Evolutionary conservation across 2,888 invertebrate genomes (phyloP).

Genomic region (Lasioglossum morio): DNA sequence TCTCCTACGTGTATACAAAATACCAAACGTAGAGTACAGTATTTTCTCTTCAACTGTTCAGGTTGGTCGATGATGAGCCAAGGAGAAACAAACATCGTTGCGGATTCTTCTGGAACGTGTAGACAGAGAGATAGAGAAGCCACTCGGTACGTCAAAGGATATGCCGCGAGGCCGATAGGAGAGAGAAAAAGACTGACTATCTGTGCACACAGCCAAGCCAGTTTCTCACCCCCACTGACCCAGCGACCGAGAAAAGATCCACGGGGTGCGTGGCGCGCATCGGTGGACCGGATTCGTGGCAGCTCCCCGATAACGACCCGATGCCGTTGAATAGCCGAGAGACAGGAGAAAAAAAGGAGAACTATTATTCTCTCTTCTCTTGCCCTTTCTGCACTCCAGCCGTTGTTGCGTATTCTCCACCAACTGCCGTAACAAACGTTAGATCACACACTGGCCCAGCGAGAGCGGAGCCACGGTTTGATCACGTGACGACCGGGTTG

Average conservation of each 20-base stretch:
- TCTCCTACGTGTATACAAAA: slow-evolving; percentile 3
- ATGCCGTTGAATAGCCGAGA: not conserved
- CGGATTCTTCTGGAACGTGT: slow-evolving; percentile 11
- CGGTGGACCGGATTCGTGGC: slow-evolving; percentile 23
- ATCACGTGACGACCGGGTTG: slow-evolving; percentile 83
- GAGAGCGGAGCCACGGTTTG: slow-evolving; percentile 81
- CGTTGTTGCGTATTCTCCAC: slow-evolving; percentile 70
- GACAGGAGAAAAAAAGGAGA: slow-evolving; percentile 12
- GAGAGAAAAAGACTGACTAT: slow-evolving; percentile 93
- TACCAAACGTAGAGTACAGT: slow-evolving; percentile 4
- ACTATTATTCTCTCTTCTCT: slow-evolving; percentile 31
- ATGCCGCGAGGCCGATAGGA: slow-evolving; percentile 89
- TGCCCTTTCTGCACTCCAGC: slow-evolving; percentile 61
- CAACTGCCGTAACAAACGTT: slow-evolving; percentile 82
- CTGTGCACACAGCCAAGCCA: slow-evolving; percentile 87
- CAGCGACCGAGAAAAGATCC: slow-evolving; percentile 75
- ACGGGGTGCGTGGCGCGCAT: slow-evolving; percentile 41
- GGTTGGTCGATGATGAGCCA: not conserved
- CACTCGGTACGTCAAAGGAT: slow-evolving; percentile 73
- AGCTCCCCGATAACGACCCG: slow-evolving; percentile 11
- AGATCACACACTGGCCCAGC: slow-evolving; percentile 82
- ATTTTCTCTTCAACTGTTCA: not conserved
- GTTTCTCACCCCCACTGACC: slow-evolving; percentile 88
- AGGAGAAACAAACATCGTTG: not conserved
- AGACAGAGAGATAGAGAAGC: not conserved